phyloP scores from a whole-genome alignment of 2,113 vertebrate genomes.

The Okapia johnstoni region DNA sequence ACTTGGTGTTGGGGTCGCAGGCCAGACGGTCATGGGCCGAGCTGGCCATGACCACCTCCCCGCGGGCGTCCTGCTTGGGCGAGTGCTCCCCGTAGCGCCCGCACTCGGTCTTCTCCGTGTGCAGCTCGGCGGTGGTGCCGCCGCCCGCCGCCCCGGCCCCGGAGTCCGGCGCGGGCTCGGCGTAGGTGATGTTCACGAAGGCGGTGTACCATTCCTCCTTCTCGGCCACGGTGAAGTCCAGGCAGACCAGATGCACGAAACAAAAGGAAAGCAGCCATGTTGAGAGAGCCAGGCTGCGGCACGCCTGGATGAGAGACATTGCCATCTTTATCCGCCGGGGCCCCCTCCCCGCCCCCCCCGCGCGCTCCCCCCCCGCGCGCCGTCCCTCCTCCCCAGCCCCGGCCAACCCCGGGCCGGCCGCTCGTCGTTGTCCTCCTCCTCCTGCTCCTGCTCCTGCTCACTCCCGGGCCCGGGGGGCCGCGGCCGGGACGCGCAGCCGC shows the following conservation, averaged over 20 bases:
- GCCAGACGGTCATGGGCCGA: slow-evolving; percentile 85
- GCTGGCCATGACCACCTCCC: slow-evolving; percentile 87
- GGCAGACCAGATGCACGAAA: slow-evolving; percentile 95
- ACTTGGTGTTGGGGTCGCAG: slow-evolving; percentile 89
- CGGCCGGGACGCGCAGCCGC: slow-evolving; percentile 46
- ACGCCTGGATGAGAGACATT: slow-evolving; percentile 90
- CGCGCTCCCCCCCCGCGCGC: neutral
- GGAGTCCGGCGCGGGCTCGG: slow-evolving; percentile 83
- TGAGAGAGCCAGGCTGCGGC: slow-evolving; percentile 97
- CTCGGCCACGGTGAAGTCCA: slow-evolving; percentile 98
- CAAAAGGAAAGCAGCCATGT: slow-evolving; percentile 98
- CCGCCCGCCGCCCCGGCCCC: slow-evolving; percentile 60
- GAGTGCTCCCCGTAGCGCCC: slow-evolving; percentile 98
- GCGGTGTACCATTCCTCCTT: slow-evolving; percentile 99
- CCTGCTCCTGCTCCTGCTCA: neutral
- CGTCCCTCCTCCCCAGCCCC: neutral
- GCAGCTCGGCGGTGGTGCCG: slow-evolving; percentile 76
- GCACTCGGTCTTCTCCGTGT: slow-evolving; percentile 94
- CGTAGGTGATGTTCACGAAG: slow-evolving; percentile 96
- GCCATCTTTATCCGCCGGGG: slow-evolving; percentile 83
- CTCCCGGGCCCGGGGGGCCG: slow-evolving; percentile 14
- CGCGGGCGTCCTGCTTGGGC: slow-evolving; percentile 92
- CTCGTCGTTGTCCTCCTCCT: neutral
- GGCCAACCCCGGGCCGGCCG: slow-evolving; percentile 23
- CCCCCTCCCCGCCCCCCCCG: slow-evolving; percentile 52